Percentiles rank a stretch among this genome's conserved stretches.
These are phyloP conservation scores for Pagrus major DNA, from an alignment of 2,113 vertebrate species.

Conservation along the genomic window DNA sequence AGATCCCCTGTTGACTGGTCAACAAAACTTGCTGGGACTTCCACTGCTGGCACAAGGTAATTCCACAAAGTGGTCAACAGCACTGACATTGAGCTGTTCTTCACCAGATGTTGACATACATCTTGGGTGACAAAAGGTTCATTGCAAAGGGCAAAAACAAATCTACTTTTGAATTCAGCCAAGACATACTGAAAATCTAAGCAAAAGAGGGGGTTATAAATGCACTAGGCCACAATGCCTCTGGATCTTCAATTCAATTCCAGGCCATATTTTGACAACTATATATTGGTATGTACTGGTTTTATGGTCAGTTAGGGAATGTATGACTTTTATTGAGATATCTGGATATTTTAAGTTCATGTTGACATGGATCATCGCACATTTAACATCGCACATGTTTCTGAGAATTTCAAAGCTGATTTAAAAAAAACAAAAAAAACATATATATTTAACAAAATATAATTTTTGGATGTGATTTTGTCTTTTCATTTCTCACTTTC, in stretches of 20 bases:
- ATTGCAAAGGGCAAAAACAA: not conserved
- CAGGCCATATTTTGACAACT: not conserved
- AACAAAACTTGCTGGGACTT: conserved; percentile 50
- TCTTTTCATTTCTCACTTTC: not conserved
- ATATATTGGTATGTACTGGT: not conserved
- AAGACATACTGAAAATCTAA: not conserved
- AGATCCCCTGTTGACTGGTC: conserved; percentile 59
- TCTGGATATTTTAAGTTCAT: not conserved
- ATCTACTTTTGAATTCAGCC: not conserved
- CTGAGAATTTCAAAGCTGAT: not conserved
- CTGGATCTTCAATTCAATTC: not conserved
- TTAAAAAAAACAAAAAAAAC: too few species aligned
- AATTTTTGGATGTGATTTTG: not conserved
- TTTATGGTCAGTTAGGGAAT: not conserved
- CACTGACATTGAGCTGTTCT: not conserved
- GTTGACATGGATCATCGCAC: not conserved
- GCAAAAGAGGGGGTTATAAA: not conserved
- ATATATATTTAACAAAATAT: not conserved
- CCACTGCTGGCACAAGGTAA: conserved; percentile 61
- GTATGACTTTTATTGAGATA: not conserved
- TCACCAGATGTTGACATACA: not conserved
- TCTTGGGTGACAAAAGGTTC: not conserved
- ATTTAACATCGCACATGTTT: not conserved
- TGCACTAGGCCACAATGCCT: not conserved
- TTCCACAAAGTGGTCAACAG: not conserved